Evolutionary conservation across 2,888 invertebrate species (phyloP).

Genomic region (Patella caerulea): DNA sequence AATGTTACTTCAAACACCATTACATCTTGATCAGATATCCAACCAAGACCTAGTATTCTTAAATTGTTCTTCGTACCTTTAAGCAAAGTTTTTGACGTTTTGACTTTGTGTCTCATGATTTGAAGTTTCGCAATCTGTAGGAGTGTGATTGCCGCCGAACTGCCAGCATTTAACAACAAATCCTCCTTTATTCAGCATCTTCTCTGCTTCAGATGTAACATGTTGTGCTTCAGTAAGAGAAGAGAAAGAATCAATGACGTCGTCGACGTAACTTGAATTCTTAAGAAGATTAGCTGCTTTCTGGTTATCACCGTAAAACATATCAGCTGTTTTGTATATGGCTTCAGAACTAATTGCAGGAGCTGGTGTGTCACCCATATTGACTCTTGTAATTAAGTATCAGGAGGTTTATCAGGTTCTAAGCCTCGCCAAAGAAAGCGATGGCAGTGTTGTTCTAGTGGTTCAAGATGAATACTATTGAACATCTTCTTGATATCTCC

Average conservation of each 20-base stretch:
- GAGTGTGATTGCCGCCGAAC: background rate
- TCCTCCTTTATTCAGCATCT: slow-evolving; percentile 14
- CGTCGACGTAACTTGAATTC: slow-evolving; percentile 20
- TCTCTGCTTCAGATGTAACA: slow-evolving; percentile 13
- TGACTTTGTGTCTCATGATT: background rate
- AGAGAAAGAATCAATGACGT: slow-evolving; percentile 1
- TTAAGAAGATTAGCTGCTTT: slow-evolving; percentile 13
- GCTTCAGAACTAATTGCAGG: slow-evolving; percentile 15
- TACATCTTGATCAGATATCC: background rate
- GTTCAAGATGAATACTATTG: slow-evolving; percentile 14
- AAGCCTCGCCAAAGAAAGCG: slow-evolving; percentile 20
- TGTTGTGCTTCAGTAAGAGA: background rate
- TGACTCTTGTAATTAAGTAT: slow-evolving; percentile 6
- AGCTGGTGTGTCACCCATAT: slow-evolving; percentile 20
- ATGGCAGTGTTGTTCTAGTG: slow-evolving; percentile 15
- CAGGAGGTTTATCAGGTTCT: background rate
- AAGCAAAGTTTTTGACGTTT: background rate
- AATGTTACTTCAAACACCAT: slow-evolving; percentile 15
- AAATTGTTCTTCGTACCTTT: background rate
- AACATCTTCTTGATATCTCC: slow-evolving; percentile 21
- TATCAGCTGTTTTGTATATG: slow-evolving; percentile 17
- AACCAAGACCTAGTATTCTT: background rate
- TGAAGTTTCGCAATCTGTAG: no score
- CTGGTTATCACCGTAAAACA: background rate
- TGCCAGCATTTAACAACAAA: slow-evolving; percentile 1